Conservation (phyloP, 2,888 invertebrate genomes). For the Heteromyza rotundicornis region DNA sequence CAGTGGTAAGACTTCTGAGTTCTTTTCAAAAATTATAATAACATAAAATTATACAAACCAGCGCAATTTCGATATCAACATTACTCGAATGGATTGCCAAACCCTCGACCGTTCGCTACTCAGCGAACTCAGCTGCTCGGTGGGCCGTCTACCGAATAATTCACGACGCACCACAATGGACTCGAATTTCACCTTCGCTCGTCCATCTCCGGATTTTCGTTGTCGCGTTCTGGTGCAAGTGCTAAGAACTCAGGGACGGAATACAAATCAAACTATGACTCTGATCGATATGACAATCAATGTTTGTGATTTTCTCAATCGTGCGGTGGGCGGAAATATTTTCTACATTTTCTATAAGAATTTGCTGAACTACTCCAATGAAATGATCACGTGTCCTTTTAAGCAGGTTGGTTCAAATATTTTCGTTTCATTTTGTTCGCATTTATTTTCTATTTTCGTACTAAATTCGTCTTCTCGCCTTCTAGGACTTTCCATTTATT, state of each 20-base stretch:
- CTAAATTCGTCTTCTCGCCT: not conserved
- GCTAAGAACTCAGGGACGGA: not conserved
- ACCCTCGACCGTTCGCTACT: too few relatives aligned
- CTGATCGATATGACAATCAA: not conserved
- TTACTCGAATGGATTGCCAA: not conserved
- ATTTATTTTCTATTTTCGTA: too few relatives aligned
- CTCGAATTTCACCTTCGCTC: not conserved
- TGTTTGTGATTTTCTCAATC: not conserved
- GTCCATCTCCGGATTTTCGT: not conserved
- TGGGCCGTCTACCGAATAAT: too few relatives aligned
- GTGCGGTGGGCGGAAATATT: not conserved
- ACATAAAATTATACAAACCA: not conserved
- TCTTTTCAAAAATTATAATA: not conserved
- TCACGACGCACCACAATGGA: not conserved
- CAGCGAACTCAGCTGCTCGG: too few relatives aligned
- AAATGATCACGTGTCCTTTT: not conserved
- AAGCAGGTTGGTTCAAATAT: not conserved
- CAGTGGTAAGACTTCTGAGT: not conserved
- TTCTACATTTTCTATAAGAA: not conserved
- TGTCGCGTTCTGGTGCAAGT: not conserved
- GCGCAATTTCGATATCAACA: not conserved
- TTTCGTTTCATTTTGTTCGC: too few relatives aligned
- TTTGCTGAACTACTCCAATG: not conserved
- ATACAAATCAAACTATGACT: not conserved
- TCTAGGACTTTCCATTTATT: not conserved